Conservation (phyloP, 2,888 invertebrate genomes). For the Noctua fimbriata region DNA sequence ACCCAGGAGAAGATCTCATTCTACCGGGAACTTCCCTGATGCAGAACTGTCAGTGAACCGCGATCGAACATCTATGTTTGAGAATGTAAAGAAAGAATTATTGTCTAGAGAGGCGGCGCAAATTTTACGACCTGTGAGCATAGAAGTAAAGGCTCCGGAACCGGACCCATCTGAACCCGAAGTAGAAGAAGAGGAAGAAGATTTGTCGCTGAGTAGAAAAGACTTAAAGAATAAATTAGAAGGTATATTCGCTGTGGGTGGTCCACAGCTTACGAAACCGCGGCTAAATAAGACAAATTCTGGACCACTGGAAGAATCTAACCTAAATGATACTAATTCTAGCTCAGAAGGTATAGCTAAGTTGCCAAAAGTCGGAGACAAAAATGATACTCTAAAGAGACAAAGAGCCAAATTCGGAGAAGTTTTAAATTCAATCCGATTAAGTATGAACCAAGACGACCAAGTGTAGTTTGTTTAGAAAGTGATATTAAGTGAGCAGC, state of each 20-base stretch:
- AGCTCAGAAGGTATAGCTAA: constrained; percentile 82
- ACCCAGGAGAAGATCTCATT: constrained; percentile 81
- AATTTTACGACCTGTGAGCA: constrained; percentile 76
- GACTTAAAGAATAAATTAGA: constrained; percentile 86
- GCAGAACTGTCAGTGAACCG: constrained; percentile 69
- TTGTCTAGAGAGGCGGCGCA: constrained; percentile 74
- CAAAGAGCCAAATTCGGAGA: constrained; percentile 85
- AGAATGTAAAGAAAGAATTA: constrained; percentile 84
- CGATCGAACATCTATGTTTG: constrained; percentile 77
- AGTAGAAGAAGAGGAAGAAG: constrained; percentile 72
- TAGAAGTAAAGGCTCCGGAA: constrained; percentile 67
- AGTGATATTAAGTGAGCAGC: constrained; percentile 56
- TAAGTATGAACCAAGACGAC: constrained; percentile 84
- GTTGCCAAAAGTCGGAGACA: constrained; percentile 80
- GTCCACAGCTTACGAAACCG: constrained; percentile 79
- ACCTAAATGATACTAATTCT: constrained; percentile 78
- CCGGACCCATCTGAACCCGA: constrained; percentile 64
- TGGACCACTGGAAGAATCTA: constrained; percentile 82
- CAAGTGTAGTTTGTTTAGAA: constrained; percentile 70
- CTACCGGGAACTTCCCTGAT: constrained; percentile 81
- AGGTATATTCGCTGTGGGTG: constrained; percentile 82
- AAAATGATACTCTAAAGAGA: constrained; percentile 86
- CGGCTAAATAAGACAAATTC: constrained; percentile 83
- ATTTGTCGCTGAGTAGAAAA: constrained; percentile 78
- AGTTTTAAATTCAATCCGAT: constrained; percentile 85